Conservation (phyloP, 2,797 vertebrate species). For the Schizothorax lantsangensis region DNA sequence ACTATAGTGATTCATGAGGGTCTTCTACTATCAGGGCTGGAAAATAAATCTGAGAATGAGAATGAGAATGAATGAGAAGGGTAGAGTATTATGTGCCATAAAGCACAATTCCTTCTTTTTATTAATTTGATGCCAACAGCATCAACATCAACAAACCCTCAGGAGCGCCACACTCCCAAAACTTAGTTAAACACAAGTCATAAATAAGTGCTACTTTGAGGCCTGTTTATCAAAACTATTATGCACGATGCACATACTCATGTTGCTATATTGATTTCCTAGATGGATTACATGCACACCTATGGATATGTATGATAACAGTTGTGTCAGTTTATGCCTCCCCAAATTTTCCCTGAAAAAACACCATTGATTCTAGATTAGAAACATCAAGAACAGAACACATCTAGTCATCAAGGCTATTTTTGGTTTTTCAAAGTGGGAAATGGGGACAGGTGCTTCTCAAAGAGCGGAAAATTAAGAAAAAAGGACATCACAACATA, state of each 20-base stretch:
- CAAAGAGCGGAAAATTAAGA: neutral
- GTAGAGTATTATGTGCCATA: neutral
- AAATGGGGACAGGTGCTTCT: neutral
- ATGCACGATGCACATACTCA: neutral
- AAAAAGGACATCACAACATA: neutral
- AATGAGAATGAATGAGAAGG: slow-evolving; percentile 7
- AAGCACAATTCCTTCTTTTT: slow-evolving; percentile 2
- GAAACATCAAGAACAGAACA: neutral
- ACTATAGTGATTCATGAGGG: slow-evolving; percentile 24
- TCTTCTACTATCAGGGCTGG: slow-evolving; percentile 21
- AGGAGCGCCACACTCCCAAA: neutral
- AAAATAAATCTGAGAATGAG: slow-evolving; percentile 3
- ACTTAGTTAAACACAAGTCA: slow-evolving; percentile 4
- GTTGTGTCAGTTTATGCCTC: neutral
- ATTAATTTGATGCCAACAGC: slow-evolving; percentile 3
- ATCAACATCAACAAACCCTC: slow-evolving; percentile 17
- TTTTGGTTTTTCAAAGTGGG: neutral
- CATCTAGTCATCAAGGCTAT: neutral
- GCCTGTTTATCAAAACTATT: neutral
- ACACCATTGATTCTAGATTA: neutral
- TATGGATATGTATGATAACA: neutral
- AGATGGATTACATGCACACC: neutral
- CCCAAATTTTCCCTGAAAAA: neutral
- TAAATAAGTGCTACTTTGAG: slow-evolving; percentile 6
- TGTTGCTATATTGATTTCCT: neutral